Evolutionary conservation across 2,888 invertebrate genomes (phyloP).

Genomic region (Pandemis cinnamomeana): DNA sequence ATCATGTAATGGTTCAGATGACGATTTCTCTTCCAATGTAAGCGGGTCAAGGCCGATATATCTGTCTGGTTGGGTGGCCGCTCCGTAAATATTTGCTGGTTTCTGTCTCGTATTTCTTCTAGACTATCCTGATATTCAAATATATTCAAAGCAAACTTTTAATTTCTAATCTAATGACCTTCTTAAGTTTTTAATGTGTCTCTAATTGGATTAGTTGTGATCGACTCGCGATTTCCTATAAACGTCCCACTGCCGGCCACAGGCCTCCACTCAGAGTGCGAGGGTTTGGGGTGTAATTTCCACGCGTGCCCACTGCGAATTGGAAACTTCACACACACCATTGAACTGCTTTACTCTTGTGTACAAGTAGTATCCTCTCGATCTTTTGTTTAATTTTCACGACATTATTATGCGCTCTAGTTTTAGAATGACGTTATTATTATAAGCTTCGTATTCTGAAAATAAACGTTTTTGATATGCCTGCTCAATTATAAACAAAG

Average conservation of each 20-base stretch:
- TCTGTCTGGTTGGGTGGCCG: slow-evolving; percentile 54
- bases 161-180: slow-evolving; percentile 17
- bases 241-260: too few species aligned
- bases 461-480: background rate
- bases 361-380: too few species aligned
- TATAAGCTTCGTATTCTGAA: background rate
- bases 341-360: background rate
- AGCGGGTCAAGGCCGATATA: slow-evolving; percentile 75
- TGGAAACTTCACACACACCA: too few species aligned
- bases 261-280: too few species aligned
- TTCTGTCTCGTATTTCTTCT: slow-evolving; percentile 48
- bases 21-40: slow-evolving; percentile 73
- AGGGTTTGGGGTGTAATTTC: too few species aligned
- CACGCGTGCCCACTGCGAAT: too few species aligned
- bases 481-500: background rate
- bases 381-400: too few species aligned
- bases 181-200: background rate
- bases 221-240: background rate
- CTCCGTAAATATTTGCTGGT: slow-evolving; percentile 50
- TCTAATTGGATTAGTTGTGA: background rate
- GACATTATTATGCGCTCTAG: background rate
- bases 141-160: slow-evolving; percentile 30
- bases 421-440: background rate
- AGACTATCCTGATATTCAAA: slow-evolving; percentile 20
- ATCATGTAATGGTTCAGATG: slow-evolving; percentile 62